Conservation (phyloP, 1,140 invertebrate genomes). For the Ips typographus region DNA sequence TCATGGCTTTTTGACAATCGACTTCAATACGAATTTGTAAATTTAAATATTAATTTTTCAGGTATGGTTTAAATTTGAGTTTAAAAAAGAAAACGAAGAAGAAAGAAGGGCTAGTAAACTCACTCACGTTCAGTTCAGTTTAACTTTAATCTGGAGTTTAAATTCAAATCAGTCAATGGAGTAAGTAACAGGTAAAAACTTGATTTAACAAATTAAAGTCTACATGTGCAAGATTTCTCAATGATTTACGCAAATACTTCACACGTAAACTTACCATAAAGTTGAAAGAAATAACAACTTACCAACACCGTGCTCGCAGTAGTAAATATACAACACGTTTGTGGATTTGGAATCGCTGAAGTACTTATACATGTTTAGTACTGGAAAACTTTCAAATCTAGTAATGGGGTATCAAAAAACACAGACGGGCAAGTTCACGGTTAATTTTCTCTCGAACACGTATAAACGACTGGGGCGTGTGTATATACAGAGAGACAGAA, state of each 20-base stretch:
- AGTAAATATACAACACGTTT: constrained; percentile 31
- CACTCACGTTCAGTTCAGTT: neutral
- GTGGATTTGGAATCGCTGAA: constrained; percentile 1
- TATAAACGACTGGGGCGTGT: no score
- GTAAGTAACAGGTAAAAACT: neutral
- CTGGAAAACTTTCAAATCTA: neutral
- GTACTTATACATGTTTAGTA: neutral
- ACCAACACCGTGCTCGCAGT: constrained; percentile 31
- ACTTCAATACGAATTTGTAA: no score
- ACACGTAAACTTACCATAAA: neutral
- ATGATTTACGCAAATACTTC: neutral
- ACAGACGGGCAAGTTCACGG: constrained; percentile 7
- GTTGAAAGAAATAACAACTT: constrained; percentile 8
- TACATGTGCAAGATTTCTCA: neutral
- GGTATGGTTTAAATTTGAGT: no score
- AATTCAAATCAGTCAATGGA: neutral
- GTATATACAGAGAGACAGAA: neutral
- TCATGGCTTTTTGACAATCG: no score
- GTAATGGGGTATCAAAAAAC: neutral
- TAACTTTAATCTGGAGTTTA: neutral
- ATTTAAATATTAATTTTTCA: no score
- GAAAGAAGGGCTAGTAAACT: neutral
- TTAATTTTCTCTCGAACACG: neutral
- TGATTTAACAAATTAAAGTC: neutral
- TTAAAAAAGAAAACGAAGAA: no score